These are phyloP conservation scores for Nansenia antarctica DNA, from an alignment of 2,113 vertebrate species.

Conservation along the genomic window DNA sequence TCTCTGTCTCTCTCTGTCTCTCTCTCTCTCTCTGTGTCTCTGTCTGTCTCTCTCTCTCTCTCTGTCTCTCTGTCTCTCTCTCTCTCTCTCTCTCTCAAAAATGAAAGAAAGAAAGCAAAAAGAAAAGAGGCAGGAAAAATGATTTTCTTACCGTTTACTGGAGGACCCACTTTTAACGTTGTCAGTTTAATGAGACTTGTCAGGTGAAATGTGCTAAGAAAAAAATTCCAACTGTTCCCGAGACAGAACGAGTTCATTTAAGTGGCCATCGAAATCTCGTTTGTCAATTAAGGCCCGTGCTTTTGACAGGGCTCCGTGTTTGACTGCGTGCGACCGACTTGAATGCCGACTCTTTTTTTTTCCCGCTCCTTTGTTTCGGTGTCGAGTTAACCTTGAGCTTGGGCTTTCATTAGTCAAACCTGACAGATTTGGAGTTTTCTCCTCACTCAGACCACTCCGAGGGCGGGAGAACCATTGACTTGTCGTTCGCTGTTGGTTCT, in stretches of 20 bases:
- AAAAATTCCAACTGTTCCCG: conserved; percentile 28
- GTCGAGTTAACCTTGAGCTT: conserved; percentile 39
- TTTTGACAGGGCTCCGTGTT: conserved; percentile 21
- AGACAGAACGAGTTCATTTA: conserved; percentile 49
- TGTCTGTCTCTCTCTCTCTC: too few species aligned
- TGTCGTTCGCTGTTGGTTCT: conserved; percentile 34
- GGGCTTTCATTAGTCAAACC: conserved; percentile 45
- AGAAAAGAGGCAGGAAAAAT: conserved; percentile 38
- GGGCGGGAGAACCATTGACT: conserved; percentile 58
- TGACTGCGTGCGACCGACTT: conserved; percentile 9
- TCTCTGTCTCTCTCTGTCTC: too few species aligned
- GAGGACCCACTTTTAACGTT: conserved; percentile 16
- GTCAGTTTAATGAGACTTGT: conserved; percentile 40
- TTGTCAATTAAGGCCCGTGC: conserved; percentile 32
- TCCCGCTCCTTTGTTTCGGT: conserved; percentile 2
- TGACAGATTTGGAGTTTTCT: conserved; percentile 52
- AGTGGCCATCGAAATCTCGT: conserved; percentile 28
- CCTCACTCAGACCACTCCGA: conserved; percentile 40
- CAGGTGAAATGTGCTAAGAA: conserved; percentile 42
- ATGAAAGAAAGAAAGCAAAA: conserved; percentile 51
- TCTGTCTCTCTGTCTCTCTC: too few species aligned
- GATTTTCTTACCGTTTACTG: neutral
- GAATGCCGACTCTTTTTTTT: conserved; percentile 42
- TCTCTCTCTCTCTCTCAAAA: too few species aligned
- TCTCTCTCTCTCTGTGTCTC: too few species aligned